Evolutionary conservation across 2,888 invertebrate genomes (phyloP), one percentile per base, ranked within the genome.

Genomic region (Spisula solida): DNA sequence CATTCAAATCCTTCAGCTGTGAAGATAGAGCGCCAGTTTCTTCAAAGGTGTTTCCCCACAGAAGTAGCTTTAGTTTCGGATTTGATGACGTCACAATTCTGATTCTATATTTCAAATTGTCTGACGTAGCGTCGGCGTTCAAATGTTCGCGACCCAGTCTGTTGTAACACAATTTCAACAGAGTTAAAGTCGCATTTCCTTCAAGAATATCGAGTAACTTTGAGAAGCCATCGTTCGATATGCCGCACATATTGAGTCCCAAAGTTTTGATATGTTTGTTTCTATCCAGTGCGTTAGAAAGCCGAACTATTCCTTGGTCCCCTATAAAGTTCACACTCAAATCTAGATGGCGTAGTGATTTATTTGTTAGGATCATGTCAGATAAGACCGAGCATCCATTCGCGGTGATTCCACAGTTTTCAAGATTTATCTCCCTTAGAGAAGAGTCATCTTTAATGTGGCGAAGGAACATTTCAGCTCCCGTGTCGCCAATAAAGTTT

Each of bases 11-110:
- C 34, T 84, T 84, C 8, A 84, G 29, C 25, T 85, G 85, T 5
- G 75, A 10, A 20, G 79, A 34, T 1, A 79, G 20, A 10, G 31
- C 79, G 25, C 56, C 55, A 25, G 94, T 89, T 66, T 95, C 96
- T 34, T 96, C 95, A 88, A 96, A 94, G 10, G 95, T 92, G 86
- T 96, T 96, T 84, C 96, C 96, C 96, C 96, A 96, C 10, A 96
- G 93, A 55, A 96, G 92, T 18, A 96, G 94, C 89, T 95, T 96
- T 47, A 96, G 93, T 91, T 96, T 95, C 20, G 95, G 96, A 90
- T 96, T 96, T 48, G 95, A 95, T 85, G 95, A 95, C 66, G 95
- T 95, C 78, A 95, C 95, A 48, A 95, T 95, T 47, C 95, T 94
- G 16, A 96, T 94, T 25, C 95, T 92, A 81, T 96, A 95, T 80